Evolutionary conservation across 2,888 invertebrate species (phyloP).

Genomic region (Eledone cirrhosa): DNA sequence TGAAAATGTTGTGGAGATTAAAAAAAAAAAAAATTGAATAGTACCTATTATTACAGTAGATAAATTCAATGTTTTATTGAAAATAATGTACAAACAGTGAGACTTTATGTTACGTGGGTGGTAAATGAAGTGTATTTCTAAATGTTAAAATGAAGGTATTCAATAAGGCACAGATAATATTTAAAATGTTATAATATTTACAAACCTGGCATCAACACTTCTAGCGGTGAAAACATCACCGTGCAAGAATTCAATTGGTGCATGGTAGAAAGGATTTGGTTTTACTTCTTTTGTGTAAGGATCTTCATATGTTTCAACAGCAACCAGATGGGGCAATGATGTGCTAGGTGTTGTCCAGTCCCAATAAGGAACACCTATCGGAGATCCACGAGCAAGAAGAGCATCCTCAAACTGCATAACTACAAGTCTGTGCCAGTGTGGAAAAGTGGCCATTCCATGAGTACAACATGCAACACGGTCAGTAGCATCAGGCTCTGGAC

Average conservation of each 20-base stretch:
- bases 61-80: too few relatives aligned
- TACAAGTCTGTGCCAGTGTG: conserved; percentile 36
- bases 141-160: too few relatives aligned
- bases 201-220: neutral
- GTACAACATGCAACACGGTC: conserved; percentile 36
- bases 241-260: conserved; percentile 34
- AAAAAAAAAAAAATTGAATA: too few relatives aligned
- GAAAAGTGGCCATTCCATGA: conserved; percentile 38
- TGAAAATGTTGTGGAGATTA: too few relatives aligned
- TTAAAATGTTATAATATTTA: too few relatives aligned
- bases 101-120: too few relatives aligned
- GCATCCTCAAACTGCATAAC: conserved; percentile 39
- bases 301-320: conserved; percentile 36
- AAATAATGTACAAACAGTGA: too few relatives aligned
- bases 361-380: conserved; percentile 42
- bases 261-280: conserved; percentile 39
- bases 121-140: too few relatives aligned
- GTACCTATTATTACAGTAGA: too few relatives aligned
- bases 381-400: conserved; percentile 36
- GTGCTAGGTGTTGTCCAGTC: conserved; percentile 38
- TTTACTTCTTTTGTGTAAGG: conserved; percentile 26
- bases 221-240: neutral
- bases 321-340: conserved; percentile 35
- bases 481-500: conserved; percentile 37
- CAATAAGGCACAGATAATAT: too few relatives aligned